A percentile compares a stretch with the other conserved stretches of the same genome.
These are phyloP conservation scores for Phoxinus phoxinus DNA, from an alignment of 2,113 vertebrate species.

Conservation along the genomic window DNA sequence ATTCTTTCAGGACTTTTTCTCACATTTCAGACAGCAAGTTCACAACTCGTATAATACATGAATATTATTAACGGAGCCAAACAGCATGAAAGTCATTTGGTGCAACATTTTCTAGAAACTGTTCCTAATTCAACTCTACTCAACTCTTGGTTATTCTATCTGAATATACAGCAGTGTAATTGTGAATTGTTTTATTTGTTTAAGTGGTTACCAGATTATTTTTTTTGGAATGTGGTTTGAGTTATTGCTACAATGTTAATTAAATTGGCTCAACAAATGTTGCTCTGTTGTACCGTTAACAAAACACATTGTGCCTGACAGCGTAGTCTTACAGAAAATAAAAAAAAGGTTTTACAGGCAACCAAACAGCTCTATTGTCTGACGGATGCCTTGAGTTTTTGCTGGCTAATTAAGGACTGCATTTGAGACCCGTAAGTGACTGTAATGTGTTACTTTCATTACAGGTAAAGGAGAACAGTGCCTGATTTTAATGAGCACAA, in stretches of 20 bases:
- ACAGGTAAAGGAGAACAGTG: background rate
- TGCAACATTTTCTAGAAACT: background rate
- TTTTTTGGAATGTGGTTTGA: background rate
- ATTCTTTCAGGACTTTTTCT: background rate
- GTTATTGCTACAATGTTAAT: background rate
- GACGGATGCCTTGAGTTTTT: slow-evolving; percentile 9
- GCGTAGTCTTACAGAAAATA: background rate
- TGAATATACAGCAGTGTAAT: background rate
- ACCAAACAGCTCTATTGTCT: background rate
- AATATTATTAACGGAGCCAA: background rate
- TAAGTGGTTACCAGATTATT: background rate
- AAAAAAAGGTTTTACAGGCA: background rate
- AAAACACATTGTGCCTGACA: background rate
- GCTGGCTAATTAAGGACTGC: background rate
- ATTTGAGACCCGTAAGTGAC: slow-evolving; percentile 1
- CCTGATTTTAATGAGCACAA: slow-evolving; percentile 31
- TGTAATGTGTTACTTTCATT: slow-evolving; percentile 22
- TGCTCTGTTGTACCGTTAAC: background rate
- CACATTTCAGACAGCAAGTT: background rate
- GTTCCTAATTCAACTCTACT: background rate
- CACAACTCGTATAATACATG: background rate
- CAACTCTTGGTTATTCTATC: background rate
- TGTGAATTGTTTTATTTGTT: background rate
- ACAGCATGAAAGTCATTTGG: background rate
- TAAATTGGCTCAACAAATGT: background rate